Evolutionary conservation across 2,888 invertebrate genomes (phyloP), one percentile per base, ranked within the genome.

Genomic region (Petrolisthes cinctipes): DNA sequence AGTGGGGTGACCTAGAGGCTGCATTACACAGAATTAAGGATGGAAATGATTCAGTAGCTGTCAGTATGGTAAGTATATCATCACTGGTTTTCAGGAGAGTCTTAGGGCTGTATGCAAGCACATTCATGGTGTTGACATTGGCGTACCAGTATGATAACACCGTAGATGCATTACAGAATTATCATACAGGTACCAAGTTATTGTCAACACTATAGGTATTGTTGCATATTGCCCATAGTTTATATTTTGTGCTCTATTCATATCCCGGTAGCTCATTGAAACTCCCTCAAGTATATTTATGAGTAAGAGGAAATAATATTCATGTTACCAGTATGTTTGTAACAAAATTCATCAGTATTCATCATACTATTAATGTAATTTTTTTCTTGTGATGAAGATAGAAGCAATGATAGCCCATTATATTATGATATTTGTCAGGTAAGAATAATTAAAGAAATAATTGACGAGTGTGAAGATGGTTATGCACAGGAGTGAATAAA

Each of bases 1-100:
- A 96, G 92, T 95, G 95, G 93, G 93, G 94, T 9, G 93, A 94
- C 23, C 54, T 90, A 37, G 57, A 76, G 51, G 85, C 56, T 23
- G 66, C 87, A n/a, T 61, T 88, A 9, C 11, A 73, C 9, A 37
- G 68, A 20, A 7, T 75, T n/a, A 76, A 14, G 20, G 37, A 51
- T n/a, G 75, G 75, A 23, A 75, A 54, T 17, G 75, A 76, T 3
- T 17, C 75, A 61, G 75, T 88, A 61, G 87, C 84, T 75, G 23
- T 53, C 14, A 80, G 80, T 68, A 84, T 84, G 75, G 87, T 88
- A 61, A 84, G 87, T 84, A 11, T 4, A 37, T 76, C 5, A 73
- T 23, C 73, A 73, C 68, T 17, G 68, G 37, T 37, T 37, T 37
- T 37, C 37, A 37, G 37, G 2, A 37, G 37, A 37, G 37, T 37